Conservation (phyloP, 2,888 invertebrate genomes). For the Hirtodrosophila trivittata region DNA sequence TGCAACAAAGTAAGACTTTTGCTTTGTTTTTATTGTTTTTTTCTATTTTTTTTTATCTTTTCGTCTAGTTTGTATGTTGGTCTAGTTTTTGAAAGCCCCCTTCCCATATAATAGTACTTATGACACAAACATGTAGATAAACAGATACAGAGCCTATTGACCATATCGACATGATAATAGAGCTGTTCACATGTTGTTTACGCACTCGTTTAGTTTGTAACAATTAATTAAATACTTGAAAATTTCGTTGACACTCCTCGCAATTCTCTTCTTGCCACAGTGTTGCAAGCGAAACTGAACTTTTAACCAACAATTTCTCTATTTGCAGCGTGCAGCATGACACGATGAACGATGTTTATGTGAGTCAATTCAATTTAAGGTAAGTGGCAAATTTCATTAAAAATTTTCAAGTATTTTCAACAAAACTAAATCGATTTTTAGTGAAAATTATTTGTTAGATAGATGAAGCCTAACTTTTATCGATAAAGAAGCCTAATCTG, state of each 20-base stretch:
- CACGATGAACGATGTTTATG: too few relatives aligned
- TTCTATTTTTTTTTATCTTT: constrained; percentile 33
- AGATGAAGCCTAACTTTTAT: too few relatives aligned
- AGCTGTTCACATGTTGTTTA: constrained; percentile 61
- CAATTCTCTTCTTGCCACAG: constrained; percentile 18
- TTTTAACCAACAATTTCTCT: neutral
- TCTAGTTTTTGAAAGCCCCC: constrained; percentile 30
- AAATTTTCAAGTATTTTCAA: too few relatives aligned
- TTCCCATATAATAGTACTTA: constrained; percentile 17
- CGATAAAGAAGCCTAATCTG: too few relatives aligned
- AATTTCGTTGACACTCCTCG: neutral
- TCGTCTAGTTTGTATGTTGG: constrained; percentile 41
- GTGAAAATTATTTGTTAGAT: too few relatives aligned
- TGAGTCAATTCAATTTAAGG: too few relatives aligned
- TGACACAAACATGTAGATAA: constrained; percentile 3
- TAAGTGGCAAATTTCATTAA: too few relatives aligned
- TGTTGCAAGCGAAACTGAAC: constrained; percentile 22
- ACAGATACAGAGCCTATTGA: constrained; percentile 22
- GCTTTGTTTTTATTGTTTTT: constrained; percentile 1
- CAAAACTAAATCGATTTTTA: too few relatives aligned
- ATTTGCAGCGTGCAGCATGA: too few relatives aligned
- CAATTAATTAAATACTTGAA: constrained; percentile 60
- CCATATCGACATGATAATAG: constrained; percentile 46
- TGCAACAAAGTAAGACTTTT: neutral
- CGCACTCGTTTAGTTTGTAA: constrained; percentile 50